These are phyloP conservation scores for Stenurella melanura DNA, from an alignment of 2,888 invertebrate genomes.

Conservation along the genomic window DNA sequence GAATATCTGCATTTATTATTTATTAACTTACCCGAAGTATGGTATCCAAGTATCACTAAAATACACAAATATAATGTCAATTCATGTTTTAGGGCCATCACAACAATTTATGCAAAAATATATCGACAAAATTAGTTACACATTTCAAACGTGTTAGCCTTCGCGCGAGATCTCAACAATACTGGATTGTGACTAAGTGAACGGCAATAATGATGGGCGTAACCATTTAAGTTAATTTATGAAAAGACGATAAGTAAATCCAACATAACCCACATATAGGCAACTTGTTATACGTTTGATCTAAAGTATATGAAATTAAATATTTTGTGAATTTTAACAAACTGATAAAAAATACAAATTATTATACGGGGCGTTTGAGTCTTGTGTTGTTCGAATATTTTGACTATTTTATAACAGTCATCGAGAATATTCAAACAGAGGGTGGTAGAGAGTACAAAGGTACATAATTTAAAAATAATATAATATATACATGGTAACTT, in stretches of 20 bases:
- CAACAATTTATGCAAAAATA: not conserved
- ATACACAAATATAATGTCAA: constrained; percentile 1
- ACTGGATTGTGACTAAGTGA: constrained; percentile 25
- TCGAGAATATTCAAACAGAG: too few relatives aligned
- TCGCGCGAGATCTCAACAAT: constrained; percentile 14
- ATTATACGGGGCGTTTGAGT: too few relatives aligned
- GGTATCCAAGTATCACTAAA: not conserved
- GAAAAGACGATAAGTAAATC: not conserved
- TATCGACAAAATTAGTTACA: constrained; percentile 2
- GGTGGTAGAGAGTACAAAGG: too few relatives aligned
- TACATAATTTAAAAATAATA: too few relatives aligned
- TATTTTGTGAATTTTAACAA: too few relatives aligned
- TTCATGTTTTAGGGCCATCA: constrained; percentile 1
- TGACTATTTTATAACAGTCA: too few relatives aligned
- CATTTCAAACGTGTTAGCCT: constrained; percentile 30
- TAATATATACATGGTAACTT: too few relatives aligned
- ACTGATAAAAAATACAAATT: too few relatives aligned
- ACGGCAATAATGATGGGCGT: constrained; percentile 15
- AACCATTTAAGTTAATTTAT: constrained; percentile 9
- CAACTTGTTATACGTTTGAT: not conserved
- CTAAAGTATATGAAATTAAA: too few relatives aligned
- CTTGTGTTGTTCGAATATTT: too few relatives aligned
- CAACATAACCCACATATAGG: not conserved
- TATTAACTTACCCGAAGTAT: not conserved
- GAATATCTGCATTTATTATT: not conserved